Conservation (phyloP, 2,113 vertebrate species). For the Ammodramus savannarum region DNA sequence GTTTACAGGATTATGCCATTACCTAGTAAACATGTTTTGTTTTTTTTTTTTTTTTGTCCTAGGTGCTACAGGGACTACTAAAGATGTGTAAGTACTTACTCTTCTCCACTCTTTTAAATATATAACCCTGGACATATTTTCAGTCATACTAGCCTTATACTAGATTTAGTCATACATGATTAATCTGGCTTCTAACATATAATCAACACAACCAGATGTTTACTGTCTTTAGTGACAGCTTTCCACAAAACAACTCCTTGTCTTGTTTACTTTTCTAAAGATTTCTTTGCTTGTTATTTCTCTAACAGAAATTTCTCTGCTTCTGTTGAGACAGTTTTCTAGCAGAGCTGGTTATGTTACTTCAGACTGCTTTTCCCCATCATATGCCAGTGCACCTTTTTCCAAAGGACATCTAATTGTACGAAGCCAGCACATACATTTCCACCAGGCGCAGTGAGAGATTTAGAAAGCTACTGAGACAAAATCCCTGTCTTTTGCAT, state of each 20-base stretch:
- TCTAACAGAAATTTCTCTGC: background rate
- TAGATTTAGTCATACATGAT: slow-evolving; percentile 25
- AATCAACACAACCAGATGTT: slow-evolving; percentile 13
- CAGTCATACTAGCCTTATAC: background rate
- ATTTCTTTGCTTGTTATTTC: background rate
- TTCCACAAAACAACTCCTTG: background rate
- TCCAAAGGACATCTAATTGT: background rate
- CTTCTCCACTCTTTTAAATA: background rate
- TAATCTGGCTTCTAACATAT: background rate
- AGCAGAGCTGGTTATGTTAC: background rate
- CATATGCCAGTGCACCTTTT: background rate
- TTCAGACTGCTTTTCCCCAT: background rate
- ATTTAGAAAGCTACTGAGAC: background rate
- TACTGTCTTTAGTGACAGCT: slow-evolving; percentile 24
- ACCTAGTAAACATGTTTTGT: slow-evolving; percentile 1
- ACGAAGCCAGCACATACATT: background rate
- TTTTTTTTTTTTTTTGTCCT: background rate
- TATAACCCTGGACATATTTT: background rate
- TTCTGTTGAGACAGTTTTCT: background rate
- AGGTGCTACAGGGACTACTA: slow-evolving; percentile 87
- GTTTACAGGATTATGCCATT: background rate
- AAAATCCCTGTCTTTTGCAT: background rate
- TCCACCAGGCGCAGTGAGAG: background rate
- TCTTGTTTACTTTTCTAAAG: background rate
- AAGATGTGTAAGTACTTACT: slow-evolving; percentile 90